phyloP scores from a whole-genome alignment of 1,140 invertebrate genomes.

The Watersipora subatra region DNA sequence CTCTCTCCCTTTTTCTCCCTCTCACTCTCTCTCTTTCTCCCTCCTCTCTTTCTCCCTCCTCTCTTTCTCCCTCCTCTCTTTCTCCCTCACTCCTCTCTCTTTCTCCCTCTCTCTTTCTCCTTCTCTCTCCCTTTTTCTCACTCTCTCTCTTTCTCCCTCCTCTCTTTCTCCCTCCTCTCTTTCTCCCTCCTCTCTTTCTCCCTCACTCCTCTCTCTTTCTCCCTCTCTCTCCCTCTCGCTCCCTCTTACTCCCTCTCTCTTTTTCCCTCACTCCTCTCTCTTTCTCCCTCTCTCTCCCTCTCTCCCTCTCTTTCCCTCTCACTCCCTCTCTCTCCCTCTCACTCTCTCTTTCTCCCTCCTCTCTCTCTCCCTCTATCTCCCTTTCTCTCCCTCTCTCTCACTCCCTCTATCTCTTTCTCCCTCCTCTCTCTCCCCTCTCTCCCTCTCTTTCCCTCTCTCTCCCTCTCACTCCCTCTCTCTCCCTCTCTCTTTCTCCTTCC shows the following conservation, averaged over 20 bases:
- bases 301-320: conserved; percentile 7
- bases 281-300: conserved; percentile 3
- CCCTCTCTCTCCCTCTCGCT: too few relatives aligned
- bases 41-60: too few relatives aligned
- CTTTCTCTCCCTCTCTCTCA: not conserved
- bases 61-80: too few relatives aligned
- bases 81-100: too few relatives aligned
- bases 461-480: not conserved
- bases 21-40: too few relatives aligned
- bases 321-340: not conserved
- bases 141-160: conserved; percentile 4
- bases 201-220: not conserved
- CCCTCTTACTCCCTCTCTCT: too few relatives aligned
- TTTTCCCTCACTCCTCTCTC: too few relatives aligned
- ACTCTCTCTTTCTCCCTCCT: conserved; percentile 1
- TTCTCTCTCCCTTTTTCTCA: not conserved
- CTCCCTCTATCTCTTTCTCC: not conserved
- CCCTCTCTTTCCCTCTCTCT: not conserved
- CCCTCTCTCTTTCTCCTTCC: not conserved
- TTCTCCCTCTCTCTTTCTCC: not conserved
- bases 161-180: conserved; percentile 3
- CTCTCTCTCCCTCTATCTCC: too few relatives aligned
- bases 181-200: too few relatives aligned
- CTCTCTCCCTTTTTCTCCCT: not conserved
- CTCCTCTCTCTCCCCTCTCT: not conserved